phyloP scores from a whole-genome alignment of 1,140 invertebrate genomes.

The Arion vulgaris region DNA sequence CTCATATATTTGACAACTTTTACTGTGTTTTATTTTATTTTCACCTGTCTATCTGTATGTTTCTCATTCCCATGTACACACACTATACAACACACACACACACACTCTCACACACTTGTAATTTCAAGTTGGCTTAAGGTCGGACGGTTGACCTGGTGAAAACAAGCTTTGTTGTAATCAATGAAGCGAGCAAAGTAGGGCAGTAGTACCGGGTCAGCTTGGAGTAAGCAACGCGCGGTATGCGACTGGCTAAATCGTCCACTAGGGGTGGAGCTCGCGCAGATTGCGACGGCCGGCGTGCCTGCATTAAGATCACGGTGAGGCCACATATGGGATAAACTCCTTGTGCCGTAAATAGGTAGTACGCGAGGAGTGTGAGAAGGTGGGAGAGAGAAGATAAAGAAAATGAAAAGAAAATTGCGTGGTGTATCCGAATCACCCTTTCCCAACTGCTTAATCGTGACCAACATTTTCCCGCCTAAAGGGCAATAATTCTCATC shows the following conservation, averaged over 20 bases:
- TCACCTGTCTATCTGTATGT: no score
- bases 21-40: no score
- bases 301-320: neutral
- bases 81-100: no score
- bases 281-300: conserved; percentile 26
- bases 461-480: no score
- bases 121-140: neutral
- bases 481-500: no score
- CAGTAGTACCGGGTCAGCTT: conserved; percentile 47
- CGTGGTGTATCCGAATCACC: no score
- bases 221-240: conserved; percentile 32
- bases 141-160: conserved; percentile 31
- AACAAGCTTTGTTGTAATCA: conserved; percentile 33
- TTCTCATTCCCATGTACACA: no score
- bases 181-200: conserved; percentile 43
- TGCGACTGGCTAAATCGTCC: neutral
- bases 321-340: conserved; percentile 36
- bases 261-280: conserved; percentile 30
- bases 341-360: neutral
- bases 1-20: no score
- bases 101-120: neutral
- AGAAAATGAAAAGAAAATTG: no score
- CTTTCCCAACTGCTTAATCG: no score
- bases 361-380: neutral
- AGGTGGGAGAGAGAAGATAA: neutral